phyloP scores from a whole-genome alignment of 2,797 vertebrate genomes.

The Pseudochirops corinnae region DNA sequence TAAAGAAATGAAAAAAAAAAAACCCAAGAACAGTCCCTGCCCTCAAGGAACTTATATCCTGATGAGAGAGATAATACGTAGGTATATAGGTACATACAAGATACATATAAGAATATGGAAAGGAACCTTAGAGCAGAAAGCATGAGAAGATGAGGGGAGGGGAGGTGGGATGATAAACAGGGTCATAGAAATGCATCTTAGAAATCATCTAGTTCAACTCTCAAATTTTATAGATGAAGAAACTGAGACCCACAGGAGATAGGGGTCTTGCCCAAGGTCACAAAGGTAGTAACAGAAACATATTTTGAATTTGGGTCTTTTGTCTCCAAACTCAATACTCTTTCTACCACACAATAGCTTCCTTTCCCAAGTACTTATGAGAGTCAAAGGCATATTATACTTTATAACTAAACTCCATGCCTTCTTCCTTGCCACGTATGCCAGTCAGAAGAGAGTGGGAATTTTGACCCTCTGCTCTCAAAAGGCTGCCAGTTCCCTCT shows the following conservation, averaged over 20 bases:
- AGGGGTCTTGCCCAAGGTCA: neutral
- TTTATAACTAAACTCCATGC: neutral
- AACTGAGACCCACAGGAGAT: neutral
- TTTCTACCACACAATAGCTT: neutral
- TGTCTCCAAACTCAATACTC: neutral
- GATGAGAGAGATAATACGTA: neutral
- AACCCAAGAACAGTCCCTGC: neutral
- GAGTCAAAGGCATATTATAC: neutral
- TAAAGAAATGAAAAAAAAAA: neutral
- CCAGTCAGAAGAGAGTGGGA: too few relatives aligned
- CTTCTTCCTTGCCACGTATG: neutral
- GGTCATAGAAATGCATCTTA: neutral
- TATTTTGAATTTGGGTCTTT: neutral
- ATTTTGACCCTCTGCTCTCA: rapidly evolving
- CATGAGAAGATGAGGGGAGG: neutral
- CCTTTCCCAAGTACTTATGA: neutral
- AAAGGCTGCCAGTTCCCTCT: neutral
- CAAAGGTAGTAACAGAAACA: neutral
- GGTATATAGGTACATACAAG: neutral
- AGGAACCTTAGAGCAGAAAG: neutral
- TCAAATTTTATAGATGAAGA: neutral
- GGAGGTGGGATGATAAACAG: neutral
- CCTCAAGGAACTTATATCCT: neutral
- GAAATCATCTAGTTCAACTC: neutral
- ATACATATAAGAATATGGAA: neutral